phyloP scores from a whole-genome alignment of 2,888 invertebrate genomes.

The Lottia scabra region DNA sequence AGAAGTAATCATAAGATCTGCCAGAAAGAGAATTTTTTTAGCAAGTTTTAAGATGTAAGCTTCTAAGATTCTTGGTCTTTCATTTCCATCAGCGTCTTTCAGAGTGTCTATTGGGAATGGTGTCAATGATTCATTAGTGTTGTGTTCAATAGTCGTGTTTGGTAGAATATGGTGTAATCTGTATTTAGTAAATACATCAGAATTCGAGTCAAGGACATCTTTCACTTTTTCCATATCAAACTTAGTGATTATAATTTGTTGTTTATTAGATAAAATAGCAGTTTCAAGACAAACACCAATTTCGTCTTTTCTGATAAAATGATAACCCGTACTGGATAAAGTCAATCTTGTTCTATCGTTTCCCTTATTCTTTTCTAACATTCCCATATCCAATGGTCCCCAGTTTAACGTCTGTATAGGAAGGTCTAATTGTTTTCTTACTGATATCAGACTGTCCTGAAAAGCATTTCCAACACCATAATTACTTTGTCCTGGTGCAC shows the following conservation, averaged over 20 bases:
- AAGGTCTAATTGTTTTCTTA: constrained; percentile 37
- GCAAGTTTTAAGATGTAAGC: constrained; percentile 25
- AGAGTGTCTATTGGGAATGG: not conserved
- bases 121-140: not conserved
- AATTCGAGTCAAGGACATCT: not conserved
- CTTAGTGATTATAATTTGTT: not conserved
- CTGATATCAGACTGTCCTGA: constrained; percentile 47
- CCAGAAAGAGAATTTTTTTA: constrained; percentile 32
- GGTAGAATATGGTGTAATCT: not conserved
- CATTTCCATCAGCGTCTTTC: not conserved
- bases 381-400: constrained; percentile 43
- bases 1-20: constrained; percentile 22
- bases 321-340: not conserved
- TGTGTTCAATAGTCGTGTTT: not conserved
- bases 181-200: not conserved
- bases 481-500: constrained; percentile 49
- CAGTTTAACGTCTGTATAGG: constrained; percentile 51
- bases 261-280: not conserved
- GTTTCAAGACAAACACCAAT: not conserved
- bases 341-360: not conserved
- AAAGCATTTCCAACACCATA: constrained; percentile 56
- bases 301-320: not conserved
- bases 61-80: constrained; percentile 24
- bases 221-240: not conserved
- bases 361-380: constrained; percentile 22